Conservation (phyloP, 2,888 invertebrate species). For the Nyleta sp. region DNA sequence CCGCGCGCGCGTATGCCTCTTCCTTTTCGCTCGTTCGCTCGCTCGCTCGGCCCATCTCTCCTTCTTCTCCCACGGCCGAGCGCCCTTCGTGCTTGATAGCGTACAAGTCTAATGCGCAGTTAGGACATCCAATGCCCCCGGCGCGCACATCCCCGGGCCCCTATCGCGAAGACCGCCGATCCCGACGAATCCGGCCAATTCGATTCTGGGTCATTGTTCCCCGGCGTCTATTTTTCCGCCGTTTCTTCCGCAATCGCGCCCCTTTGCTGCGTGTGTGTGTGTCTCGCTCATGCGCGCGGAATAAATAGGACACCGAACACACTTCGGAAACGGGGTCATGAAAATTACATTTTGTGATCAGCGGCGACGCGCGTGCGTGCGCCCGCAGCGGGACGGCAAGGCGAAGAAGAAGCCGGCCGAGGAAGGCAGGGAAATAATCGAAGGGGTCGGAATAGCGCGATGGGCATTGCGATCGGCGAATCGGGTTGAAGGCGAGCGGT, state of each 20-base stretch:
- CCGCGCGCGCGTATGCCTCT: constrained; percentile 71
- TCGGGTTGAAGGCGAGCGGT: too few species aligned
- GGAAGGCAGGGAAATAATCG: too few species aligned
- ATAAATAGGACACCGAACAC: constrained; percentile 79
- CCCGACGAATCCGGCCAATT: background rate
- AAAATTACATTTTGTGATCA: constrained; percentile 81
- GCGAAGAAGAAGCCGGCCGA: constrained; percentile 35
- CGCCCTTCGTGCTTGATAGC: constrained; percentile 56
- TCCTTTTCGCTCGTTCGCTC: constrained; percentile 47
- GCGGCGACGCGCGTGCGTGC: constrained; percentile 71
- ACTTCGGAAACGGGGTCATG: constrained; percentile 80
- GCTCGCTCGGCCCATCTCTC: constrained; percentile 30
- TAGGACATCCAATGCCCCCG: constrained; percentile 23
- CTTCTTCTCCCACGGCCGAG: constrained; percentile 50
- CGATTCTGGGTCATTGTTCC: constrained; percentile 46
- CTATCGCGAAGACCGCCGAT: background rate
- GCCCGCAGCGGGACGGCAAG: constrained; percentile 37
- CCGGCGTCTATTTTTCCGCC: constrained; percentile 41
- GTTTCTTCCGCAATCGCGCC: constrained; percentile 45
- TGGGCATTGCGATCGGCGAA: too few species aligned
- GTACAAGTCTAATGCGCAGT: constrained; percentile 46
- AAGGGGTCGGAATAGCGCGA: too few species aligned
- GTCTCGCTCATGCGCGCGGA: constrained; percentile 60
- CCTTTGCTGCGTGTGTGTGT: constrained; percentile 52
- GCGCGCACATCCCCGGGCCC: background rate